phyloP scores from a whole-genome alignment of 1,140 invertebrate genomes.

The Hesperophylax magnus region DNA sequence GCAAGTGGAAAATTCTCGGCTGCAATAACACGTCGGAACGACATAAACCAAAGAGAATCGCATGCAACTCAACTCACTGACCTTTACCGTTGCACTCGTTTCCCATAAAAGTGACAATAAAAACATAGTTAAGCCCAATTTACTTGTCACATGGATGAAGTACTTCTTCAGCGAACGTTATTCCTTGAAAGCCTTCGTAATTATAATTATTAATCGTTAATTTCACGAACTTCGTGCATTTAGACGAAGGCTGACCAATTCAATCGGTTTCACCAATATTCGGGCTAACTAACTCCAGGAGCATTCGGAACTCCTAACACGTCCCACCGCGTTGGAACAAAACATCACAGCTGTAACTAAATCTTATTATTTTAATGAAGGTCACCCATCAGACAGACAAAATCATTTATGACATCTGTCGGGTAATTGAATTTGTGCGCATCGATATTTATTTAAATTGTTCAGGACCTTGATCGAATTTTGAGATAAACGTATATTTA shows the following conservation, averaged over 20 bases:
- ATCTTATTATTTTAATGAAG: background rate
- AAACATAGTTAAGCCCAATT: background rate
- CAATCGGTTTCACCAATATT: no score
- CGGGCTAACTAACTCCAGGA: slow-evolving; percentile 3
- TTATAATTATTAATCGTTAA: background rate
- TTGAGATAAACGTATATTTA: no score
- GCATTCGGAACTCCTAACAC: slow-evolving; percentile 2
- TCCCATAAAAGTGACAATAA: slow-evolving; percentile 14
- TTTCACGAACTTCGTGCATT: background rate
- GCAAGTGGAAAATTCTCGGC: slow-evolving; percentile 9
- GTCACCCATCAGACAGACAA: background rate
- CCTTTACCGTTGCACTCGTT: slow-evolving; percentile 5
- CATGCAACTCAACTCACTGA: slow-evolving; percentile 13
- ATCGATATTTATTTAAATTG: no score
- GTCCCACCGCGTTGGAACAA: background rate
- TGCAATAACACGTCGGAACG: background rate
- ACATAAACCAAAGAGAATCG: background rate
- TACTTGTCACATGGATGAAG: background rate
- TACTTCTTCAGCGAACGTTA: background rate
- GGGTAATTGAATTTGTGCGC: no score
- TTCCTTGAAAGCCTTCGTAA: slow-evolving; percentile 16
- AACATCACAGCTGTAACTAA: background rate
- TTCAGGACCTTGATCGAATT: no score
- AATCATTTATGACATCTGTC: no score
- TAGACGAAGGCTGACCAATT: no score